These are phyloP conservation scores for Papilio demoleus DNA, from an alignment of 2,888 invertebrate genomes.

Conservation along the genomic window DNA sequence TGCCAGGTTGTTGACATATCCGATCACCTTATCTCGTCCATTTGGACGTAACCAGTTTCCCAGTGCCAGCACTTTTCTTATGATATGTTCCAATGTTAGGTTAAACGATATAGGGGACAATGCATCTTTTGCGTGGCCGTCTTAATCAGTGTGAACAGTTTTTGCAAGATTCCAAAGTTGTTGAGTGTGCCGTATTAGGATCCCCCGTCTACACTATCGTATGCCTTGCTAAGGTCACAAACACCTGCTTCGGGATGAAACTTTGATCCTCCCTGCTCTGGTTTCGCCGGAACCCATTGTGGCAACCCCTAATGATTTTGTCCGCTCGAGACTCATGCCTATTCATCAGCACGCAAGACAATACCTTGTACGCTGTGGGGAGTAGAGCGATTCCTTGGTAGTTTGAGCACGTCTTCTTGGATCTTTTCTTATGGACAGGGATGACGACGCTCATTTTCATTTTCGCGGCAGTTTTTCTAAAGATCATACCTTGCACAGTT, in stretches of 20 bases:
- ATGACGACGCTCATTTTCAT: background rate
- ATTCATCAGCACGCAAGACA: slow-evolving; percentile 20
- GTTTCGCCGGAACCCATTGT: slow-evolving; percentile 39
- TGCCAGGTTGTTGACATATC: background rate
- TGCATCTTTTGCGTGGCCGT: background rate
- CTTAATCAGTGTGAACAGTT: slow-evolving; percentile 4
- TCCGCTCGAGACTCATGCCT: slow-evolving; percentile 32
- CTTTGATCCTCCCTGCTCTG: background rate
- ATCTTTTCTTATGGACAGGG: slow-evolving; percentile 38
- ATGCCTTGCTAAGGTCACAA: slow-evolving; percentile 6
- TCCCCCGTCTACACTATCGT: background rate
- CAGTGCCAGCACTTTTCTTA: background rate
- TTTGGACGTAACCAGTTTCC: background rate
- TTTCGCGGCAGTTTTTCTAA: background rate
- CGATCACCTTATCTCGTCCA: slow-evolving; percentile 3
- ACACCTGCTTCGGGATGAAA: slow-evolving; percentile 1
- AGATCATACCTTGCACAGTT: background rate
- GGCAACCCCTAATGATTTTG: slow-evolving; percentile 31
- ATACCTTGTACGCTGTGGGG: slow-evolving; percentile 35
- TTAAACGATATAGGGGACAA: slow-evolving; percentile 30
- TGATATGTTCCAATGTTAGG: slow-evolving; percentile 19
- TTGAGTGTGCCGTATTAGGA: background rate
- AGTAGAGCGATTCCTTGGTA: slow-evolving; percentile 37
- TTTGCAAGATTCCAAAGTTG: background rate
- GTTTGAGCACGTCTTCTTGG: slow-evolving; percentile 33